Evolutionary conservation across 2,888 invertebrate genomes (phyloP).

Genomic region (Ypsolopha sequella): DNA sequence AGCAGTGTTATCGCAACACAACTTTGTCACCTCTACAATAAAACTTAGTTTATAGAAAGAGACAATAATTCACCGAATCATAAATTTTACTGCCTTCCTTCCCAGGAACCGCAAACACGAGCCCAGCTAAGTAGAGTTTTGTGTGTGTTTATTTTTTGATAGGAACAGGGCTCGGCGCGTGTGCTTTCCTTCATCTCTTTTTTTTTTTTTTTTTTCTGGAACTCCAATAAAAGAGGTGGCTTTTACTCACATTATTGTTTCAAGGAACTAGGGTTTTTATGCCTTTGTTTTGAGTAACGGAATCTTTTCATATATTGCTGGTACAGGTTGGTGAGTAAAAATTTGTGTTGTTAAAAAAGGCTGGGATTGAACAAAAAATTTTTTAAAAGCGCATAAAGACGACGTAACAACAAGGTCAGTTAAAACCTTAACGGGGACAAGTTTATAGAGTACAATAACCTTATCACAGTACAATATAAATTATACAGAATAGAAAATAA

Average conservation of each 20-base stretch:
- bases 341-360: neutral
- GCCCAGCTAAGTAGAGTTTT: slow-evolving; percentile 55
- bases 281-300: slow-evolving; percentile 1
- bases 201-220: slow-evolving; percentile 36
- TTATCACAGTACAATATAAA: too few species aligned
- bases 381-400: too few species aligned
- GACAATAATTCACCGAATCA: slow-evolving; percentile 57
- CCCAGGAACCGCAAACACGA: slow-evolving; percentile 49
- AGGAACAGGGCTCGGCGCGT: slow-evolving; percentile 33
- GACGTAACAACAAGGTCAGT: too few species aligned
- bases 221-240: slow-evolving; percentile 56
- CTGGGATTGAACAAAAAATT: too few species aligned
- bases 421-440: too few species aligned
- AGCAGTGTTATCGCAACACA: too few species aligned
- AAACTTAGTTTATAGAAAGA: slow-evolving; percentile 14
- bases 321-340: neutral
- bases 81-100: slow-evolving; percentile 60
- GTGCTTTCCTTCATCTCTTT: slow-evolving; percentile 48
- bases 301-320: neutral
- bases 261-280: slow-evolving; percentile 47
- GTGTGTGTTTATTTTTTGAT: slow-evolving; percentile 66
- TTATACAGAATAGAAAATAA: too few species aligned
- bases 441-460: too few species aligned
- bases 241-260: slow-evolving; percentile 52
- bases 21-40: neutral